A percentile compares a stretch with the other conserved stretches of the same genome.
Evolutionary conservation across 2,113 vertebrate genomes (phyloP).

Genomic region (Oreamnos americanus): DNA sequence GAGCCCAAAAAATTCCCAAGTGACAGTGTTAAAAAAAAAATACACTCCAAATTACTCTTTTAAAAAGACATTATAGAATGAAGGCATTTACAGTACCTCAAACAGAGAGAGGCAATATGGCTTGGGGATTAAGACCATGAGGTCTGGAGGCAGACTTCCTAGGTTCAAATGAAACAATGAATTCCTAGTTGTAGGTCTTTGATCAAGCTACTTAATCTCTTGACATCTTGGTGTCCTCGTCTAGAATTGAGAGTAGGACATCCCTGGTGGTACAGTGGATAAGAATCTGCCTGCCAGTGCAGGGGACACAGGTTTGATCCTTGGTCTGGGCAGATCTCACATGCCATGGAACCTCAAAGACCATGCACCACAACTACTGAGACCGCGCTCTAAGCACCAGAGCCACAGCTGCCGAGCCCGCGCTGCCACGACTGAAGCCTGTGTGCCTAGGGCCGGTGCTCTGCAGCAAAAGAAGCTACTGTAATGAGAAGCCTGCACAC

Average conservation of each 20-base stretch:
- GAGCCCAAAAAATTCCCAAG: not conserved
- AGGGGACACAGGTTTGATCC: not conserved
- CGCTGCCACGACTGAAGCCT: not conserved
- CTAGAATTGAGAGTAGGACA: not conserved
- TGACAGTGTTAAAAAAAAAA: not conserved
- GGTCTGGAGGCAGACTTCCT: not conserved
- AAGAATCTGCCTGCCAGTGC: not conserved
- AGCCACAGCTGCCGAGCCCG: not conserved
- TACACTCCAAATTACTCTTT: not conserved
- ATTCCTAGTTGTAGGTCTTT: not conserved
- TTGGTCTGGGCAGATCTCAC: not conserved
- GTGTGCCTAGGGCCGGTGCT: not conserved
- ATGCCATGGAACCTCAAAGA: not conserved
- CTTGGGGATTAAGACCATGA: not conserved
- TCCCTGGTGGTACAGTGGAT: not conserved
- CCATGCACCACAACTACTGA: not conserved
- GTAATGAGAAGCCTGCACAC: not conserved
- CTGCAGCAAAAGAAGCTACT: not conserved
- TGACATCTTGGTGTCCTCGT: not conserved
- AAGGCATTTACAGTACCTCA: not conserved
- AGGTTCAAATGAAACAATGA: not conserved
- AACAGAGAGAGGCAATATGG: not conserved
- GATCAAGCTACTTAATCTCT: not conserved
- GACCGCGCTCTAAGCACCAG: accelerated
- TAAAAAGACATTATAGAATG: not conserved